Evolutionary conservation across 2,888 invertebrate species (phyloP).

Genomic region (Ormyrus pomaceus): DNA sequence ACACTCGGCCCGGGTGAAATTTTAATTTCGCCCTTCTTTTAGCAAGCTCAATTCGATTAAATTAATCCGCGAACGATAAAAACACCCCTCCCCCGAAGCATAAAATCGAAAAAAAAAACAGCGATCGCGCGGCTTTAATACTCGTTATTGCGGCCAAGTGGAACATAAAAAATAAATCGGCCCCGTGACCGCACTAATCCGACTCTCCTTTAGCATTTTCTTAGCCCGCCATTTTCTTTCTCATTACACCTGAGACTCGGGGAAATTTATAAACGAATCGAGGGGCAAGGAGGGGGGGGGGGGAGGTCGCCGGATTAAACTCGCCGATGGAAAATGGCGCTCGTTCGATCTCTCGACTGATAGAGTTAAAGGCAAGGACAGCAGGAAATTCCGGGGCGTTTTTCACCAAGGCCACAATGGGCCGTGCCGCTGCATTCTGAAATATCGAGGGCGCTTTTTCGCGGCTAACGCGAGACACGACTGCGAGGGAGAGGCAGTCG

Average conservation of each 20-base stretch:
- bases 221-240: slow-evolving; percentile 32
- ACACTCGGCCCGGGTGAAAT: neutral
- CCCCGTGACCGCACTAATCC: slow-evolving; percentile 15
- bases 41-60: no score
- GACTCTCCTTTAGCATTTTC: slow-evolving; percentile 2
- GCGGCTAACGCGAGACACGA: neutral
- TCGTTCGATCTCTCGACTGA: neutral
- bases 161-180: slow-evolving; percentile 36
- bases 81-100: neutral
- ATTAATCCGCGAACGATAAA: no score
- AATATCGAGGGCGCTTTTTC: slow-evolving; percentile 35
- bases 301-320: slow-evolving; percentile 14
- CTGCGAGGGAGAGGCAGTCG: no score
- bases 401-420: slow-evolving; percentile 31
- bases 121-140: slow-evolving; percentile 4
- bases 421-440: slow-evolving; percentile 17
- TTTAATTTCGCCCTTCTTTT: neutral
- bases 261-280: slow-evolving; percentile 22
- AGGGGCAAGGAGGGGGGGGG: neutral
- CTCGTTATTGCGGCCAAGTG: slow-evolving; percentile 5
- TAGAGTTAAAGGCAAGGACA: slow-evolving; percentile 11
- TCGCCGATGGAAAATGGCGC: slow-evolving; percentile 13
- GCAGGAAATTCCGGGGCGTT: slow-evolving; percentile 35
- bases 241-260: slow-evolving; percentile 26
- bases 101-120: neutral